Evolutionary conservation across 2,888 invertebrate species (phyloP).

Genomic region (Troglohyphantes excavatus): DNA sequence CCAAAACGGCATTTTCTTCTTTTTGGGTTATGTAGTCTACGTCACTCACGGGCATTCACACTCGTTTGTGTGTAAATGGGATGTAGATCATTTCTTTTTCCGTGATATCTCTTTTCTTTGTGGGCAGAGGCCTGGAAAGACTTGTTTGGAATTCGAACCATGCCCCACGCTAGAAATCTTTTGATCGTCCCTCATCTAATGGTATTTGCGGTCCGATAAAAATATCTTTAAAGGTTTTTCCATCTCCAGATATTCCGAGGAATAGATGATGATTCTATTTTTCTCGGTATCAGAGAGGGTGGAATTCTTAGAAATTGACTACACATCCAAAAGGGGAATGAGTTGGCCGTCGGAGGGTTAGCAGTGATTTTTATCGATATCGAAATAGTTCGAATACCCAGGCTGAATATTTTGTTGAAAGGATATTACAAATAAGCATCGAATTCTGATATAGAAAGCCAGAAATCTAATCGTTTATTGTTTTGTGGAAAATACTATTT

Average conservation of each 20-base stretch:
- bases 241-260: slow-evolving; percentile 7
- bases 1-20: slow-evolving; percentile 54
- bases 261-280: slow-evolving; percentile 18
- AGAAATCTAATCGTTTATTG: no score
- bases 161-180: slow-evolving; percentile 19
- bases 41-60: slow-evolving; percentile 40
- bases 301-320: background rate
- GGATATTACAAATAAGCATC: background rate
- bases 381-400: background rate
- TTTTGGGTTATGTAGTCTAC: slow-evolving; percentile 30
- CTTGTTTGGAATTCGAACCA: slow-evolving; percentile 37
- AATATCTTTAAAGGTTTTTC: slow-evolving; percentile 49
- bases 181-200: slow-evolving; percentile 35
- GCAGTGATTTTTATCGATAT: background rate
- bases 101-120: slow-evolving; percentile 10
- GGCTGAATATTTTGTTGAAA: background rate
- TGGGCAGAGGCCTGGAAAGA: background rate
- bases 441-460: background rate
- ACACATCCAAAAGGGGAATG: background rate
- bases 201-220: slow-evolving; percentile 52
- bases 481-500: no score
- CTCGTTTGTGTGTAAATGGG: slow-evolving; percentile 43
- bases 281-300: background rate
- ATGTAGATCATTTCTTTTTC: slow-evolving; percentile 21
- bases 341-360: background rate